phyloP scores from a whole-genome alignment of 2,797 vertebrate genomes.

The Neosilurus mollespiculum region DNA sequence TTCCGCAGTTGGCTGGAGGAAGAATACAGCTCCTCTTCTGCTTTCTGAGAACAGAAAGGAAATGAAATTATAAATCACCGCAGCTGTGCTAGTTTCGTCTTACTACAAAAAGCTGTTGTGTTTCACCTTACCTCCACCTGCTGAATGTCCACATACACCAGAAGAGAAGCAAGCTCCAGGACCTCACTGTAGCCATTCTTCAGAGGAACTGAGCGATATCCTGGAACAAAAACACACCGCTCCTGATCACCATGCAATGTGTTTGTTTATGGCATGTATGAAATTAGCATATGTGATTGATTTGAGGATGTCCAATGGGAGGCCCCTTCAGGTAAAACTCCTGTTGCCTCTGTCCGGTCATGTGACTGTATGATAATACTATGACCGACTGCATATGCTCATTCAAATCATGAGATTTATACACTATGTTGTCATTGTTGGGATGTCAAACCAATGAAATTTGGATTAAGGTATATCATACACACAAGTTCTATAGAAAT shows the following conservation, averaged over 20 bases:
- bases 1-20: constrained; percentile 85
- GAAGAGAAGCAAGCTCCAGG: constrained; percentile 87
- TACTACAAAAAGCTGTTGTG: too few relatives aligned
- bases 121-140: constrained; percentile 80
- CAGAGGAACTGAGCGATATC: constrained; percentile 89
- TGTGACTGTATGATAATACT: neutral
- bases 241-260: neutral
- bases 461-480: neutral
- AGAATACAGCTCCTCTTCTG: constrained; percentile 90
- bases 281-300: neutral
- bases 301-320: neutral
- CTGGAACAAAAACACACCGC: constrained; percentile 62
- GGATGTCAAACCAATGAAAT: neutral
- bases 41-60: constrained; percentile 69
- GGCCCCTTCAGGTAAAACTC: neutral
- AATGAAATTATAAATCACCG: neutral
- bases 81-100: neutral
- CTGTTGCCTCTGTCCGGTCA: neutral
- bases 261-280: neutral
- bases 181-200: constrained; percentile 90
- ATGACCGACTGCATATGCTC: neutral
- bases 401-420: neutral
- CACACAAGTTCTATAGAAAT: neutral
- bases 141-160: constrained; percentile 85
- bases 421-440: neutral